Base-by-base conservation (phyloP, 1,140 invertebrate genomes). In the Aplysia californica region DNA sequence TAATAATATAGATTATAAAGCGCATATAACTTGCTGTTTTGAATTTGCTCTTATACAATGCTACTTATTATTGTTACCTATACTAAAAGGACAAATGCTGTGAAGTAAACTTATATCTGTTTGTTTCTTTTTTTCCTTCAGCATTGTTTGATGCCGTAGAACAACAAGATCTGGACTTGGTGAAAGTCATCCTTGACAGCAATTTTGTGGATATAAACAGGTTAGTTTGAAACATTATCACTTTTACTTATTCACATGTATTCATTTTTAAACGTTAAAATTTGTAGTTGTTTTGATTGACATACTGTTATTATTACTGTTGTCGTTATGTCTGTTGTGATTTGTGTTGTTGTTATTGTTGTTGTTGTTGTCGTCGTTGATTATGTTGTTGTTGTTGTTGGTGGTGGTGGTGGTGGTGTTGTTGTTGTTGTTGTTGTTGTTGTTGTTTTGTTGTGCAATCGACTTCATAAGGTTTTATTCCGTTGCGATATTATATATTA, bases 131-230 rank as follows among this genome's bases (percentile, higher is more conserved):
- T 65, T 66, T 65, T 58, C 20, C 86, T 85, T 35, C 84, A 96
- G 95, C 95, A 50, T 91, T 96, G n/a, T 96, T 96, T 90, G 94
- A 94, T 20, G 96, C 96, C 0, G 95, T 98, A 2, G 96, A 98
- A 90, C 95, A 97, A 90, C 96, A 96, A 31, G 95, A 98, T 87
- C 85, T 97, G 82, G 96, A 97, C 80, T 96, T 96, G 86, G 95
- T 95, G 0, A 93, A 94, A 80, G 95, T 94, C 36, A 96, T 98
- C 84, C 90, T 98, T 75, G 95, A 97, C 84, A 95, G 95, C 20
- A 96, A 95, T 0, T 95, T 96, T 86, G 94, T 97, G 3, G 95
- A 98, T 89, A 93, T 98, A 31, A 98, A 98, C 90, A 96, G 96
- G 96, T 97, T 91, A 91, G 90, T 50, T n/a, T 50, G 10, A 50